A percentile compares a stretch with the other conserved stretches of the same genome.
phyloP scores from a whole-genome alignment of 1,140 invertebrate species.

The Geopemphigus sp. region DNA sequence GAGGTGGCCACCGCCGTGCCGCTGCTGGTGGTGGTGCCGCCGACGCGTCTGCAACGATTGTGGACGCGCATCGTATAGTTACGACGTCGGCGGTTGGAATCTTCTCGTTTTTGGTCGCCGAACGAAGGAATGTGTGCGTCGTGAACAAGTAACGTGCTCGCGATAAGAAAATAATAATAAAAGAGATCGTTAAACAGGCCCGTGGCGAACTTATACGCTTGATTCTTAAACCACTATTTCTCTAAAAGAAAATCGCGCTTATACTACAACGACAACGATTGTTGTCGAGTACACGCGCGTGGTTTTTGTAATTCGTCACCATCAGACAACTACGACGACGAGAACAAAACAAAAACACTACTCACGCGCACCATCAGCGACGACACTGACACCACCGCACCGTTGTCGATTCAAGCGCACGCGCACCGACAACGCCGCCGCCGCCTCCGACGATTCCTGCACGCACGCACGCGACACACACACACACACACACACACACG shows the following conservation, averaged over 20 bases:
- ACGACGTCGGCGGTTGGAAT: background rate
- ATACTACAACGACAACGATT: no score
- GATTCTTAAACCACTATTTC: background rate
- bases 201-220: background rate
- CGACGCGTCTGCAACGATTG: background rate
- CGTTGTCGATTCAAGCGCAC: no score
- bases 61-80: background rate
- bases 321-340: background rate
- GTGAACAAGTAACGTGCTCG: background rate
- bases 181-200: background rate
- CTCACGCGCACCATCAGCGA: background rate
- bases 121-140: no score
- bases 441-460: no score
- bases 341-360: slow-evolving; percentile 26
- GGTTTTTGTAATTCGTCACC: background rate
- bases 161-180: background rate
- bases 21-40: background rate
- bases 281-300: background rate
- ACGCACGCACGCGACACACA: no score
- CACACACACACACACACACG: no score
- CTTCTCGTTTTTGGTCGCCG: no score
- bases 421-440: no score
- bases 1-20: slow-evolving; percentile 7
- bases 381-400: no score
- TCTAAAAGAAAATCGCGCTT: background rate